phyloP scores from a whole-genome alignment of 1,140 invertebrate species.

The Pentalonia nigronervosa region DNA sequence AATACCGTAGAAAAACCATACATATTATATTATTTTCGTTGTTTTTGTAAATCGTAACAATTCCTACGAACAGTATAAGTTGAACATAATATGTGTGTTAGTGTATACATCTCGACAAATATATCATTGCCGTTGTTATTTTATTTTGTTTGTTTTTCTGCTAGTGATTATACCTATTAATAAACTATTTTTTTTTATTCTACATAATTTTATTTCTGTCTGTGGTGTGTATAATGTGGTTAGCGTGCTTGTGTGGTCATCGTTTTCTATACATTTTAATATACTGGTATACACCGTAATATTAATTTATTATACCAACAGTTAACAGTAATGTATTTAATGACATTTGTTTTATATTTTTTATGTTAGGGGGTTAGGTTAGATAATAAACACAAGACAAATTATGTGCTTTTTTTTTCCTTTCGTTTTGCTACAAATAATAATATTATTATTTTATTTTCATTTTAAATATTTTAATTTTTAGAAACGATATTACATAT shows the following conservation, averaged over 20 bases:
- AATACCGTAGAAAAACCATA: neutral
- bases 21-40: neutral
- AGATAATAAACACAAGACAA: neutral
- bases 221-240: neutral
- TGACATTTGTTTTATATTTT: neutral
- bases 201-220: neutral
- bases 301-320: neutral
- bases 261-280: neutral
- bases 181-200: neutral
- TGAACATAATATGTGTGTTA: neutral
- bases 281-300: neutral
- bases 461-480: slow-evolving; percentile 12
- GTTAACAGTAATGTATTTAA: neutral
- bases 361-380: neutral
- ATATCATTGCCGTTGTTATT: slow-evolving; percentile 8
- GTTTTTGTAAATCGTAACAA: neutral
- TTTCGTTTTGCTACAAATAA: neutral
- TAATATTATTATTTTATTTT: neutral
- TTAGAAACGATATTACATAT: neutral
- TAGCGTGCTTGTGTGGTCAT: neutral
- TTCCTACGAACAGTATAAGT: neutral
- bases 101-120: neutral
- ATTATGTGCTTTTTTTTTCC: neutral
- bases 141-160: slow-evolving; percentile 8
- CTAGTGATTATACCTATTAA: slow-evolving; percentile 7